Conservation (phyloP, 1,140 invertebrate species). For the Micrasema longulum region DNA sequence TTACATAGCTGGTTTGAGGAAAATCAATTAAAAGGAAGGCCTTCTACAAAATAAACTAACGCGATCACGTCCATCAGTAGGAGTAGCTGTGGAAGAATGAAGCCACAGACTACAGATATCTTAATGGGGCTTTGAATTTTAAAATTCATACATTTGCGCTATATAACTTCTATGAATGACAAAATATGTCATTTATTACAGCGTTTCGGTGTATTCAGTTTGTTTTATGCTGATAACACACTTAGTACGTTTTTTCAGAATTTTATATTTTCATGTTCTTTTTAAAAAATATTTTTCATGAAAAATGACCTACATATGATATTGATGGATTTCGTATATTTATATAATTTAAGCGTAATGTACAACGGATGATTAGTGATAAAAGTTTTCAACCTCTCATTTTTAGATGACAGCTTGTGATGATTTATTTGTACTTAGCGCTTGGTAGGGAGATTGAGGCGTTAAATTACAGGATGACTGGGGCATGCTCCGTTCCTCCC, state of each 20-base stretch:
- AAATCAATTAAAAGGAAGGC: too few species aligned
- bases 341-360: neutral
- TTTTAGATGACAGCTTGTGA: neutral
- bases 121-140: conserved; percentile 2
- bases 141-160: neutral
- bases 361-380: neutral
- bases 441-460: neutral
- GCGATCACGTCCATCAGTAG: too few species aligned
- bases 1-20: too few species aligned
- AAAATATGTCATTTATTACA: neutral
- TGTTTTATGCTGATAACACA: neutral
- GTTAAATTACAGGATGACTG: neutral
- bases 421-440: neutral
- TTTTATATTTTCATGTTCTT: neutral
- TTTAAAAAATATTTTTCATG: neutral
- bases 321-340: neutral
- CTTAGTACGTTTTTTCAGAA: neutral
- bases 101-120: too few species aligned
- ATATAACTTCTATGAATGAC: neutral
- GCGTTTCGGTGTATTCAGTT: neutral
- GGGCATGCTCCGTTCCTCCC: neutral
- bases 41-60: too few species aligned
- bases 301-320: neutral
- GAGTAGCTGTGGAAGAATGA: neutral
- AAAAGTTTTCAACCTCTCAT: neutral